These are phyloP conservation scores for Eriosoma lanigerum DNA, from an alignment of 1,140 invertebrate species.

Conservation along the genomic window DNA sequence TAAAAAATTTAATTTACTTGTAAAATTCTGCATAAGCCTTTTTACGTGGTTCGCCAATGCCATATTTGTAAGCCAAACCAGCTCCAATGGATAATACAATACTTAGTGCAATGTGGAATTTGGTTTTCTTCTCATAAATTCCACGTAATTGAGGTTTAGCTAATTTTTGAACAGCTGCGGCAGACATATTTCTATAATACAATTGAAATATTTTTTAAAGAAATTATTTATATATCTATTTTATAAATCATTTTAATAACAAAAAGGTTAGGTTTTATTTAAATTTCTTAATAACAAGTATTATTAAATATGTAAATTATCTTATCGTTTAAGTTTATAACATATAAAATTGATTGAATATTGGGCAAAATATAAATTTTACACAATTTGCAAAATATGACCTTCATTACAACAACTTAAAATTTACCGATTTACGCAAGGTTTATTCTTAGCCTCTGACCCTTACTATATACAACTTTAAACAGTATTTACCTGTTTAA, in stretches of 20 bases:
- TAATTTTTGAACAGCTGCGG: constrained; percentile 57
- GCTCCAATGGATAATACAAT: constrained; percentile 58
- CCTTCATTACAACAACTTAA: neutral
- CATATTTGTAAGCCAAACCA: constrained; percentile 61
- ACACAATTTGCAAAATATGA: neutral
- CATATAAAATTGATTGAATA: neutral
- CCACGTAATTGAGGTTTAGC: constrained; percentile 63
- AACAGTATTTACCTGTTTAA: constrained; percentile 20
- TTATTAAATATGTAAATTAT: too few relatives aligned
- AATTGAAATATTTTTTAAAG: neutral
- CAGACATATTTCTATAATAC: constrained; percentile 53
- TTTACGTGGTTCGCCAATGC: constrained; percentile 63
- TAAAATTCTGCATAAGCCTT: constrained; percentile 68
- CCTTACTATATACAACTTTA: neutral
- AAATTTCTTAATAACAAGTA: too few relatives aligned
- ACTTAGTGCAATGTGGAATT: constrained; percentile 62
- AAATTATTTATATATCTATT: neutral
- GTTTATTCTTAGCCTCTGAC: neutral
- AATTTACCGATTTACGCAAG: neutral
- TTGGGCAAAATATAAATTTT: neutral
- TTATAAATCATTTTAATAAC: too few relatives aligned
- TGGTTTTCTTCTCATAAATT: constrained; percentile 63
- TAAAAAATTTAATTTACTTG: constrained; percentile 61
- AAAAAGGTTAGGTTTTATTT: too few relatives aligned
- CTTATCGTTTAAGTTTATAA: too few relatives aligned